Evolutionary conservation across 1,140 invertebrate species (phyloP).

Genomic region (Drosophila lowei): DNA sequence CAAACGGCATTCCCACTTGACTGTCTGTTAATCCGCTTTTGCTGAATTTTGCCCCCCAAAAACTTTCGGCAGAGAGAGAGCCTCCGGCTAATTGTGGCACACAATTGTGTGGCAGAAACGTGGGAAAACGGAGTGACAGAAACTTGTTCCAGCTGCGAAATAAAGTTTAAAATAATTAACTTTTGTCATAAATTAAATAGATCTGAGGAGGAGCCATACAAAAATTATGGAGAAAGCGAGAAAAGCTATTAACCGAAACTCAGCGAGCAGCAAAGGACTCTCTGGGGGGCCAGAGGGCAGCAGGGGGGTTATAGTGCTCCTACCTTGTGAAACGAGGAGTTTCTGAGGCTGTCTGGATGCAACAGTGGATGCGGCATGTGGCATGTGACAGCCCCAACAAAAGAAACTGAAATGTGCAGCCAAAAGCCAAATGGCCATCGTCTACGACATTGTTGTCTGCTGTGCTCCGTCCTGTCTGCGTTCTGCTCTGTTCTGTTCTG

Average conservation of each 20-base stretch:
- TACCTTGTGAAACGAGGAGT: not conserved
- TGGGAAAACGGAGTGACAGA: slow-evolving; percentile 24
- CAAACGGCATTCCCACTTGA: not conserved
- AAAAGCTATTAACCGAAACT: slow-evolving; percentile 49
- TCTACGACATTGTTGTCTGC: slow-evolving; percentile 64
- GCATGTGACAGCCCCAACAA: slow-evolving; percentile 42
- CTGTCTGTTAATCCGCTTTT: slow-evolving; percentile 41
- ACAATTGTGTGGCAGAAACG: slow-evolving; percentile 31
- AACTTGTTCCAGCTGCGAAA: slow-evolving; percentile 32
- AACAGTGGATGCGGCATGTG: slow-evolving; percentile 22
- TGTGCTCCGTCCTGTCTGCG: slow-evolving; percentile 23
- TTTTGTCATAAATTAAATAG: slow-evolving; percentile 63
- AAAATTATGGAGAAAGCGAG: slow-evolving; percentile 45
- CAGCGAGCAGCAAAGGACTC: not conserved
- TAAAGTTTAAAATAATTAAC: slow-evolving; percentile 54
- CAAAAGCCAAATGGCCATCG: slow-evolving; percentile 53
- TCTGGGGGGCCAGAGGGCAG: not conserved
- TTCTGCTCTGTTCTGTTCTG: slow-evolving; percentile 1
- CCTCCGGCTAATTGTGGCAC: slow-evolving; percentile 41
- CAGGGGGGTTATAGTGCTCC: slow-evolving; percentile 37
- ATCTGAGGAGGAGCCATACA: slow-evolving; percentile 33
- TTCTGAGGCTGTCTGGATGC: slow-evolving; percentile 22
- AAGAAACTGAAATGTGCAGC: slow-evolving; percentile 47
- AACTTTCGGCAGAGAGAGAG: slow-evolving; percentile 4
- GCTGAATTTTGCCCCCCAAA: slow-evolving; percentile 19